These are phyloP conservation scores for Drosophila melanogaster DNA, from an alignment of 1,140 invertebrate species.

Conservation along the genomic window DNA sequence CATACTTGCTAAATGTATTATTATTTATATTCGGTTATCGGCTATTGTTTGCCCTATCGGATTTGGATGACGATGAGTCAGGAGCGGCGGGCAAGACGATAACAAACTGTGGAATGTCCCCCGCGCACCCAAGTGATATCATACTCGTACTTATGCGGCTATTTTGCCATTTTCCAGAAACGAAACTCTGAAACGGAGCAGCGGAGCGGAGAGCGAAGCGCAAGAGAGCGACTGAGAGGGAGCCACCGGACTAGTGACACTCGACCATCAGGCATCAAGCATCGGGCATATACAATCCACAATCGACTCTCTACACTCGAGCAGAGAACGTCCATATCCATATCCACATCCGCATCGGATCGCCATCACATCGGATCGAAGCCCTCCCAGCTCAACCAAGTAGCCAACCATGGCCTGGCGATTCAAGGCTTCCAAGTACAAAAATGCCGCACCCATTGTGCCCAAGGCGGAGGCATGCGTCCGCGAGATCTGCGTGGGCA, in stretches of 20 bases:
- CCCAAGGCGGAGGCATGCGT: slow-evolving; percentile 96
- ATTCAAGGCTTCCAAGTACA: slow-evolving; percentile 98
- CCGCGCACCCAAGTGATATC: slow-evolving; percentile 23
- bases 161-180: slow-evolving; percentile 37
- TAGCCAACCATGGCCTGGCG: slow-evolving; percentile 92
- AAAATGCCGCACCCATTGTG: slow-evolving; percentile 97
- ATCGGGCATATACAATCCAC: slow-evolving; percentile 12
- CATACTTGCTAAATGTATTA: not conserved
- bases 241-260: slow-evolving; percentile 10
- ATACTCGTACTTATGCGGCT: slow-evolving; percentile 25
- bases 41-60: slow-evolving; percentile 35
- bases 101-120: slow-evolving; percentile 26
- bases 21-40: slow-evolving; percentile 3
- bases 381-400: not conserved
- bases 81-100: slow-evolving; percentile 8
- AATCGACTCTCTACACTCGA: slow-evolving; percentile 15
- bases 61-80: slow-evolving; percentile 29
- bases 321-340: slow-evolving; percentile 22
- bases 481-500: slow-evolving; percentile 94
- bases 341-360: slow-evolving; percentile 9
- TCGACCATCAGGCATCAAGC: not conserved
- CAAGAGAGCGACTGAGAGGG: slow-evolving; percentile 14
- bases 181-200: slow-evolving; percentile 13
- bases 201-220: not conserved
- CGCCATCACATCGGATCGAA: slow-evolving; percentile 12